Percentiles rank a stretch among this genome's conserved stretches.
Evolutionary conservation across 2,888 invertebrate genomes (phyloP).

Genomic region (Drosophila sordidapex): DNA sequence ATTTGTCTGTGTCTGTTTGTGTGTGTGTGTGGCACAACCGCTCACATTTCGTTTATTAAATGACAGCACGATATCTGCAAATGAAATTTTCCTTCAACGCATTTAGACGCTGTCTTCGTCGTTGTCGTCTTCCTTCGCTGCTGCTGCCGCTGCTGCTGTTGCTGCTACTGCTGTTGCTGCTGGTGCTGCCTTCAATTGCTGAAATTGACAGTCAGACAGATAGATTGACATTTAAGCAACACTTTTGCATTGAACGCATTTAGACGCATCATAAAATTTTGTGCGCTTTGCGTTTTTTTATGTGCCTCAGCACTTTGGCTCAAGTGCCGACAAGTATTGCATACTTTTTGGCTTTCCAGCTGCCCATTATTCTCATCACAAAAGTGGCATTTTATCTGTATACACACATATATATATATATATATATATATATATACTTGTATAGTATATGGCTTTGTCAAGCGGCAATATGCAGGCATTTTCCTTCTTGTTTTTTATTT

Average conservation of each 20-base stretch:
- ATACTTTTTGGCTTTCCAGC: slow-evolving; percentile 70
- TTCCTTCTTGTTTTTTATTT: not conserved
- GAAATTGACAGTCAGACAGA: slow-evolving; percentile 79
- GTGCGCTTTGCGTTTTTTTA: slow-evolving; percentile 58
- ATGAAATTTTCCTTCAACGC: slow-evolving; percentile 83
- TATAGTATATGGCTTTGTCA: slow-evolving; percentile 7
- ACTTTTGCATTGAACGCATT: slow-evolving; percentile 77
- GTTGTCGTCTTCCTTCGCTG: slow-evolving; percentile 1
- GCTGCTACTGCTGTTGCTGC: slow-evolving; percentile 40
- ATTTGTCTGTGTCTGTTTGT: slow-evolving; percentile 59
- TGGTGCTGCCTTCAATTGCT: slow-evolving; percentile 72
- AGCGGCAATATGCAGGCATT: slow-evolving; percentile 23
- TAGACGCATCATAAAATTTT: slow-evolving; percentile 81
- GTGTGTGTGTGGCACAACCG: slow-evolving; percentile 43
- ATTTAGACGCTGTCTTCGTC: slow-evolving; percentile 67
- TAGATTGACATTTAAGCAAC: slow-evolving; percentile 82
- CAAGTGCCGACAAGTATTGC: slow-evolving; percentile 60
- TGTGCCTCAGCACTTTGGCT: slow-evolving; percentile 66
- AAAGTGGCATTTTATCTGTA: slow-evolving; percentile 18
- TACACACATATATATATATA: no score
- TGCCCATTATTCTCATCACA: slow-evolving; percentile 37
- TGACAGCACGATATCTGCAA: slow-evolving; percentile 84
- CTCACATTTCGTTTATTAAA: slow-evolving; percentile 83
- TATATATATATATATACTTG: not conserved
- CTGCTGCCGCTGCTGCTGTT: slow-evolving; percentile 31